Evolutionary conservation across 2,113 vertebrate species (phyloP).

Genomic region (Riparia riparia): DNA sequence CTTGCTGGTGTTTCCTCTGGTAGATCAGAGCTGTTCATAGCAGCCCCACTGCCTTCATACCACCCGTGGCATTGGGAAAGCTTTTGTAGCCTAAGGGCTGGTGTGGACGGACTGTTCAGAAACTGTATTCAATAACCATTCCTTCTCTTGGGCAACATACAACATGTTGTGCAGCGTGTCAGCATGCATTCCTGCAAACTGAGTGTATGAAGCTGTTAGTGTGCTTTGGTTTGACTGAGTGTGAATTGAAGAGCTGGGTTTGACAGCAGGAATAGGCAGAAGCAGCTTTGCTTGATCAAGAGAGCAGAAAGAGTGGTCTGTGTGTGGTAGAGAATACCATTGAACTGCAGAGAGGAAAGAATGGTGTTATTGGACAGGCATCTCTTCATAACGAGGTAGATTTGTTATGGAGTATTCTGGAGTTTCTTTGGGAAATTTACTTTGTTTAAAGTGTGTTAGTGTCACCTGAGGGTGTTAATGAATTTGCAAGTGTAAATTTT

Average conservation of each 20-base stretch:
- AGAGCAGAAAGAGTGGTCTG: background rate
- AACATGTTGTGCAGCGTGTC: background rate
- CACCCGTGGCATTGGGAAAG: accelerated
- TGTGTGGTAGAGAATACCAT: background rate
- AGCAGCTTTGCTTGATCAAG: background rate
- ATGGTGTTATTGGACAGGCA: background rate
- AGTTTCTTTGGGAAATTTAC: background rate
- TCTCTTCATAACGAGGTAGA: background rate
- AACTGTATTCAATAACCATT: background rate
- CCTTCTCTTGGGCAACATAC: accelerated
- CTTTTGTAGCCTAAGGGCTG: background rate
- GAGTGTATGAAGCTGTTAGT: background rate
- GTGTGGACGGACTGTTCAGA: background rate
- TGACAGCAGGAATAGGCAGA: background rate
- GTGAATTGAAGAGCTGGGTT: background rate
- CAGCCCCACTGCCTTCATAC: background rate
- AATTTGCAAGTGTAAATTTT: background rate
- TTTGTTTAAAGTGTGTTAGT: background rate
- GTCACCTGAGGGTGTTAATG: background rate
- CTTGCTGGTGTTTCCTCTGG: background rate
- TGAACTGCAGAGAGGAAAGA: background rate
- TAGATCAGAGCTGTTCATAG: background rate
- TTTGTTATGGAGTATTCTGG: background rate
- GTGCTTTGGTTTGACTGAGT: background rate
- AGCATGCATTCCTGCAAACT: background rate